phyloP scores from a whole-genome alignment of 2,797 vertebrate species.

The Brotula barbata region DNA sequence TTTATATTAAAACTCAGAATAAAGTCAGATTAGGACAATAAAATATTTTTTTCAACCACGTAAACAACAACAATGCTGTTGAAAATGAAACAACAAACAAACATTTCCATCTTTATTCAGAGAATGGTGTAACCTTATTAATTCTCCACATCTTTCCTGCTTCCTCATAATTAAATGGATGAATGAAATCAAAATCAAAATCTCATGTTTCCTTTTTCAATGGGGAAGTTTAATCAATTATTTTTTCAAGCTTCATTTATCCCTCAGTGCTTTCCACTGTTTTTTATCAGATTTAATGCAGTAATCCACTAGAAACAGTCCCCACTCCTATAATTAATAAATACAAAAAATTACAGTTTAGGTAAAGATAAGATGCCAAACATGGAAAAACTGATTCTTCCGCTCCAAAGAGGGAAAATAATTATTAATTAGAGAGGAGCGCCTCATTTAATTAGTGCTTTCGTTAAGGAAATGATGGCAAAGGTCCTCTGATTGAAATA shows the following conservation, averaged over 20 bases:
- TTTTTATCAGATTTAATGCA: neutral
- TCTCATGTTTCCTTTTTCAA: no score
- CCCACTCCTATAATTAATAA: slow-evolving; percentile 15
- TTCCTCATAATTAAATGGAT: neutral
- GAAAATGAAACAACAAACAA: no score
- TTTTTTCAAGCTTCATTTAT: neutral
- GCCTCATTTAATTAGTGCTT: slow-evolving; percentile 73
- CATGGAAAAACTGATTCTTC: slow-evolving; percentile 61
- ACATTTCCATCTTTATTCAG: no score
- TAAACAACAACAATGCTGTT: no score
- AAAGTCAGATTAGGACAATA: no score
- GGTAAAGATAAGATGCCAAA: slow-evolving; percentile 42
- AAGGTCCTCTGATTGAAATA: slow-evolving; percentile 53
- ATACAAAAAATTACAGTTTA: slow-evolving; percentile 36
- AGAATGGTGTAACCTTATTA: no score
- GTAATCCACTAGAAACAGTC: neutral
- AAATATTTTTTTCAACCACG: no score
- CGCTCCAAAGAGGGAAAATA: slow-evolving; percentile 76
- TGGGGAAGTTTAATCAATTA: neutral
- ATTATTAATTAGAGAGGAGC: slow-evolving; percentile 75
- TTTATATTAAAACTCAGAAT: no score
- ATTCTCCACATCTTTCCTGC: no score
- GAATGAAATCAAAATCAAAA: no score
- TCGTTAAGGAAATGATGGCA: slow-evolving; percentile 62
- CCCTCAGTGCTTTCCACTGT: neutral